Percentiles rank a stretch among this genome's conserved stretches.
These are phyloP conservation scores for Andrena bucephala DNA, from an alignment of 2,888 invertebrate genomes.

Conservation along the genomic window DNA sequence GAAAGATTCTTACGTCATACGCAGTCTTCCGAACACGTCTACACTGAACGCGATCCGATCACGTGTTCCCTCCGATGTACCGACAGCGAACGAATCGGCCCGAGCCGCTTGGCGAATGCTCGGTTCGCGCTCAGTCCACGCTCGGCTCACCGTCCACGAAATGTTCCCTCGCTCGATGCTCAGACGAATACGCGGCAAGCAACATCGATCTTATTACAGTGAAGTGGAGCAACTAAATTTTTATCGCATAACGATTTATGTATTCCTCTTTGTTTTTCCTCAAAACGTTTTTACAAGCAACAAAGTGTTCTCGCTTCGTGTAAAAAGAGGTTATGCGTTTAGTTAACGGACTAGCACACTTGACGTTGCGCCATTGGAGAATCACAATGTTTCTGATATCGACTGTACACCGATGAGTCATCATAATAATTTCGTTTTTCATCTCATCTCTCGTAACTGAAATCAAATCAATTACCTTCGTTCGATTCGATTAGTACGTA, in stretches of 20 bases:
- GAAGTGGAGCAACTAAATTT: slow-evolving; percentile 18
- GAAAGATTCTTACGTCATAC: no score
- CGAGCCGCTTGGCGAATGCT: no score
- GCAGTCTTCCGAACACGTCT: no score
- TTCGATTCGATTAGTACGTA: slow-evolving; percentile 20
- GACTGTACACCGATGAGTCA: neutral
- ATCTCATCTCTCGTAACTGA: slow-evolving; percentile 7
- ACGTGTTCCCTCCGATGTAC: no score
- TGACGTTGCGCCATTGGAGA: neutral
- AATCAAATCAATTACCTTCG: slow-evolving; percentile 2
- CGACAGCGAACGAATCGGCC: no score
- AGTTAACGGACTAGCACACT: neutral
- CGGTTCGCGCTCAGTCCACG: no score
- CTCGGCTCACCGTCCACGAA: no score
- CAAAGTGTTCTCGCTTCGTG: neutral
- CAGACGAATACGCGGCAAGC: neutral
- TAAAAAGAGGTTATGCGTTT: neutral
- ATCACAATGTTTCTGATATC: slow-evolving; percentile 43
- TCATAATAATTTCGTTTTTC: neutral
- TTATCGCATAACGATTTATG: slow-evolving; percentile 11
- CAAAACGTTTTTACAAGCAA: neutral
- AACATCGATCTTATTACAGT: slow-evolving; percentile 11
- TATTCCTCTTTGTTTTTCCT: neutral
- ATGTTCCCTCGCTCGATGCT: no score
- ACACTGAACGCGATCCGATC: no score